Evolutionary conservation across 1,140 invertebrate genomes (phyloP), one percentile per base, ranked within the genome.

Genomic region (Cephus cinctus): DNA sequence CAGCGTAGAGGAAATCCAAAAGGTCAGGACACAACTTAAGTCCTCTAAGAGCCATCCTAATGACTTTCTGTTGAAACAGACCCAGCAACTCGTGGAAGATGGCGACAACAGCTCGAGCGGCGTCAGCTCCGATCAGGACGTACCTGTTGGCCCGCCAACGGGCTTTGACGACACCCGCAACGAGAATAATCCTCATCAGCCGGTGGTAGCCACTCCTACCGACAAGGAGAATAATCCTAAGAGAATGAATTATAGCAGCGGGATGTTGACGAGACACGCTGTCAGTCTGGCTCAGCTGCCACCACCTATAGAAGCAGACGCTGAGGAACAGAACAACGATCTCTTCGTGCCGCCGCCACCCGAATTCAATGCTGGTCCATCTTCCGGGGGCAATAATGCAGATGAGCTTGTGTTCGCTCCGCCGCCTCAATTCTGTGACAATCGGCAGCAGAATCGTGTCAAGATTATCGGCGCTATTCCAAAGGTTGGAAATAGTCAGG

Each of bases 21-120:
- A 89, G 69, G 88, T 89, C 32, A 80, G 88, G 47, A 89, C 87
- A 35, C 84, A 88, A 61, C 76, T 94, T 16, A 92, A 92, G 67
- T 88, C 85, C 39, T 92, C 89, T 3, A 88, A 89, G 63, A 90
- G 89, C 3, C 91, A 88, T 67, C 89, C 89, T 9, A 89, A 89
- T 71, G 87, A 90, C 59, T 85, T 91, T 49, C 64, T 82, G 18
- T 60, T 78, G 61, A 84, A 83, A 55, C 74, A 79, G 63, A 80
- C 76, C 25, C 78, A 81, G 65, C 61, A 73, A 43, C 53, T 76
- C 1, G 73, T 82, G 5, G 89, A 89, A 75, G 89, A 91, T 67
- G 88, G 87, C 22, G 90, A 93, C 68, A 93, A 92, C 69, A 91
- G 88, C 47, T 92, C 88, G 5, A 91, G 87, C 36, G 90, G 88